phyloP scores from a whole-genome alignment of 2,797 vertebrate genomes.

The Heliangelus exortis region DNA sequence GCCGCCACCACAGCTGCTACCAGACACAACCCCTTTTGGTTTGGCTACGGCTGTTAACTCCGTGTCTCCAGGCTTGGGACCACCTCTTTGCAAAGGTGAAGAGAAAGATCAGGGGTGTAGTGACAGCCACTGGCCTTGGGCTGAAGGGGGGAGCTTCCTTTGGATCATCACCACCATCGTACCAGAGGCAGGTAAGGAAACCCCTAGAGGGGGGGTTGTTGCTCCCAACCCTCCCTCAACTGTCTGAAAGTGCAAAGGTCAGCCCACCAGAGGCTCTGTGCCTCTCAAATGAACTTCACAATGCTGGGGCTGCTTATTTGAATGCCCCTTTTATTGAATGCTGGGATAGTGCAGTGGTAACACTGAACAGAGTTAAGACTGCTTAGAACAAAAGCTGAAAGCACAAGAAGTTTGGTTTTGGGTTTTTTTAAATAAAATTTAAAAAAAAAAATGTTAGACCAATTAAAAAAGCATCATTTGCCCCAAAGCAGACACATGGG shows the following conservation, averaged over 20 bases:
- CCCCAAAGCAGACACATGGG: background rate
- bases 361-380: constrained; percentile 70
- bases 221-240: rapidly evolving
- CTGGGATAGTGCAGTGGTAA: constrained; percentile 66
- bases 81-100: background rate
- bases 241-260: too few species aligned
- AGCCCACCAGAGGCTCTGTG: background rate
- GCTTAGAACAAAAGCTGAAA: constrained; percentile 70
- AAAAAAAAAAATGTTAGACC: constrained; percentile 31
- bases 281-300: constrained; percentile 29
- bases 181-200: background rate
- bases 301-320: background rate
- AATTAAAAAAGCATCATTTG: constrained; percentile 15
- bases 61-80: rapidly evolving
- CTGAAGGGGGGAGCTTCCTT: background rate
- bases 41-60: background rate
- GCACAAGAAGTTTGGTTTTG: constrained; percentile 45
- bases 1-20: rapidly evolving
- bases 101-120: background rate
- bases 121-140: background rate
- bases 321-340: constrained; percentile 75
- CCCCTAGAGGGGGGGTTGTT: rapidly evolving
- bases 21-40: background rate
- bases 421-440: too few species aligned
- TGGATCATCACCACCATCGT: background rate